Evolutionary conservation across 2,888 invertebrate genomes (phyloP).

Genomic region (Oxystoma pomonae): DNA sequence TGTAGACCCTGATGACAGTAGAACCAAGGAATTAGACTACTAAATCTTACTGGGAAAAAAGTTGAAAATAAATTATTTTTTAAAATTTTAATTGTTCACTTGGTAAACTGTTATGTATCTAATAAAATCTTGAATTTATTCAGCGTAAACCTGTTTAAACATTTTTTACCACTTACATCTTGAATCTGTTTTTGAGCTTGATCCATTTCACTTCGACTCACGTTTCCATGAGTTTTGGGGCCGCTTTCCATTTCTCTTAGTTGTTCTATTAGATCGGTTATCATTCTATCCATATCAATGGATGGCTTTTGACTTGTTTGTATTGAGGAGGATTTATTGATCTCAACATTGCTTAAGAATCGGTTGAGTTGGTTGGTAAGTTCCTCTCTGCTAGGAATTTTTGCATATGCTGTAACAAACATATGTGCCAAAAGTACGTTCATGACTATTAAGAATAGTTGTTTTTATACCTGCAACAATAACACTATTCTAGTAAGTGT

Average conservation of each 20-base stretch:
- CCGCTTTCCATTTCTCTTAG: constrained; percentile 39
- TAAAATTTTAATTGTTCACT: too few species aligned
- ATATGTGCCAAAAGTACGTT: too few species aligned
- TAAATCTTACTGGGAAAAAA: too few species aligned
- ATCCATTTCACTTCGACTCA: constrained; percentile 50
- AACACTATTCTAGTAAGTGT: not conserved
- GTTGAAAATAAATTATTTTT: too few species aligned
- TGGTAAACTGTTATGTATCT: too few species aligned
- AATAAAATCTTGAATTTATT: too few species aligned
- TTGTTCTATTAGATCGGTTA: constrained; percentile 44
- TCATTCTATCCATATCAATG: constrained; percentile 46
- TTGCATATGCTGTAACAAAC: constrained; percentile 47
- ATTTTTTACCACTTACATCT: constrained; percentile 52
- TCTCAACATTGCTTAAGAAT: constrained; percentile 25
- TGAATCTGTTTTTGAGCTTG: constrained; percentile 55
- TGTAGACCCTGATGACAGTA: too few species aligned
- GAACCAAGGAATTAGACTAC: too few species aligned
- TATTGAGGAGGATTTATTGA: constrained; percentile 22
- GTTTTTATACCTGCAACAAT: not conserved
- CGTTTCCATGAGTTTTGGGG: not conserved
- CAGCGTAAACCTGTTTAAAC: too few species aligned
- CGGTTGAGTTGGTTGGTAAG: constrained; percentile 35
- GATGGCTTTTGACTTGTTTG: constrained; percentile 32
- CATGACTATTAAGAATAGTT: too few species aligned
- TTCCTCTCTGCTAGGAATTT: constrained; percentile 48